Evolutionary conservation across 2,888 invertebrate species (phyloP).

Genomic region (Leistus spinibarbis): DNA sequence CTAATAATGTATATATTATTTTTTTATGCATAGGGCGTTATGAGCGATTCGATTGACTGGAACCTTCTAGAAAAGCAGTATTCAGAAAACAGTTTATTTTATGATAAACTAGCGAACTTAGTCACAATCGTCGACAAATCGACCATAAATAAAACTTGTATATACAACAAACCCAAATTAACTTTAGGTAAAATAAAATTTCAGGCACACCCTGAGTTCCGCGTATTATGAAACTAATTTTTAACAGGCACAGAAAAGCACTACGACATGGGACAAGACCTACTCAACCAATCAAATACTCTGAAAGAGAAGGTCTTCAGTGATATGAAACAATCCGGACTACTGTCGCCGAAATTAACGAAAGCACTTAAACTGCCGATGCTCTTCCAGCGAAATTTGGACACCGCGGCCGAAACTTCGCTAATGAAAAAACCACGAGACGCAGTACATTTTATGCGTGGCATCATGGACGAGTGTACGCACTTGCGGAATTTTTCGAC

Average conservation of each 20-base stretch:
- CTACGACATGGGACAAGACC: background rate
- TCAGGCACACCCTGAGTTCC: background rate
- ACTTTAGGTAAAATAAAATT: background rate
- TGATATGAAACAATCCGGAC: constrained; percentile 20
- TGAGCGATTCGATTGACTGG: constrained; percentile 96
- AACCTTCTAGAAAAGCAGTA: constrained; percentile 87
- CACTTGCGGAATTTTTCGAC: constrained; percentile 91
- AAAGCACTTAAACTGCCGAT: constrained; percentile 5
- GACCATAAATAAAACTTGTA: background rate
- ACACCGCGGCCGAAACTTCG: background rate
- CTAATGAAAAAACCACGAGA: constrained; percentile 56
- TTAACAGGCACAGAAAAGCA: background rate
- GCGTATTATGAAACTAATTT: background rate
- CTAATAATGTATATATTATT: constrained; percentile 18
- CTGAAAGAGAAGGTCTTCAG: background rate
- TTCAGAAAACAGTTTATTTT: constrained; percentile 77
- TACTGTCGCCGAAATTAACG: constrained; percentile 13
- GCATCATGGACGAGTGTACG: constrained; percentile 99
- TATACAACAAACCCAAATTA: background rate
- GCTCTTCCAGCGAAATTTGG: constrained; percentile 9
- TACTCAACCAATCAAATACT: background rate
- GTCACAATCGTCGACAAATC: constrained; percentile 74
- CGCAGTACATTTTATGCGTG: constrained; percentile 92
- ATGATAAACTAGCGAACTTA: constrained; percentile 85
- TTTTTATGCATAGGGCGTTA: constrained; percentile 75